A percentile compares a stretch with the other conserved stretches of the same genome.
These are phyloP conservation scores for Strigamia maritima DNA, from an alignment of 2,888 invertebrate genomes.

Conservation along the genomic window DNA sequence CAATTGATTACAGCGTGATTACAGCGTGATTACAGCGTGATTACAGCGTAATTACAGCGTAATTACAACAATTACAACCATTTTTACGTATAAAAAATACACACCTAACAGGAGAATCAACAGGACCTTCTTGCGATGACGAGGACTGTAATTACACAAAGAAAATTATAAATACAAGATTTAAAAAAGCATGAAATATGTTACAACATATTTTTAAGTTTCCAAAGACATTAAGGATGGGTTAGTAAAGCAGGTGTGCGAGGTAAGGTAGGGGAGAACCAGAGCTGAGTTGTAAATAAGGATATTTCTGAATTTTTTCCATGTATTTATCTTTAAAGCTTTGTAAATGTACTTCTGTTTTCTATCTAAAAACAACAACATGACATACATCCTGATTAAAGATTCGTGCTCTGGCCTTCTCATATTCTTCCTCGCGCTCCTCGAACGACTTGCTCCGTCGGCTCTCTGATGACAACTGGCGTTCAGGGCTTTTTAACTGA, in stretches of 20 bases:
- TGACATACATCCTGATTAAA: constrained; percentile 63
- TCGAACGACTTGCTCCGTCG: constrained; percentile 80
- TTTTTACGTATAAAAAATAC: no score
- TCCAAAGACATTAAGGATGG: not conserved
- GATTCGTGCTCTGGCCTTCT: constrained; percentile 78
- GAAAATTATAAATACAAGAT: not conserved
- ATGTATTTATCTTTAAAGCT: not conserved
- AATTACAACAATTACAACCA: no score
- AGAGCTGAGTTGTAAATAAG: constrained; percentile 5
- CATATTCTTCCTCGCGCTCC: constrained; percentile 86
- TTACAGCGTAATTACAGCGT: no score
- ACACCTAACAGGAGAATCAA: constrained; percentile 46
- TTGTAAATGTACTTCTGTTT: no score
- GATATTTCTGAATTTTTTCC: not conserved
- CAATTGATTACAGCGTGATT: no score
- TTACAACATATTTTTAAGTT: constrained; percentile 12
- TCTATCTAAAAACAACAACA: constrained; percentile 16
- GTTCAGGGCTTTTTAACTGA: constrained; percentile 59
- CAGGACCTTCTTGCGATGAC: constrained; percentile 47
- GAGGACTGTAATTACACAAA: constrained; percentile 44
- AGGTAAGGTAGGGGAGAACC: constrained; percentile 27
- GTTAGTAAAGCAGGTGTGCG: constrained; percentile 29
- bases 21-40: no score
- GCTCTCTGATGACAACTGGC: constrained; percentile 62
- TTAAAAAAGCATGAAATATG: constrained; percentile 13